phyloP scores from a whole-genome alignment of 2,888 invertebrate species.

The Hirtodrosophila duncani region DNA sequence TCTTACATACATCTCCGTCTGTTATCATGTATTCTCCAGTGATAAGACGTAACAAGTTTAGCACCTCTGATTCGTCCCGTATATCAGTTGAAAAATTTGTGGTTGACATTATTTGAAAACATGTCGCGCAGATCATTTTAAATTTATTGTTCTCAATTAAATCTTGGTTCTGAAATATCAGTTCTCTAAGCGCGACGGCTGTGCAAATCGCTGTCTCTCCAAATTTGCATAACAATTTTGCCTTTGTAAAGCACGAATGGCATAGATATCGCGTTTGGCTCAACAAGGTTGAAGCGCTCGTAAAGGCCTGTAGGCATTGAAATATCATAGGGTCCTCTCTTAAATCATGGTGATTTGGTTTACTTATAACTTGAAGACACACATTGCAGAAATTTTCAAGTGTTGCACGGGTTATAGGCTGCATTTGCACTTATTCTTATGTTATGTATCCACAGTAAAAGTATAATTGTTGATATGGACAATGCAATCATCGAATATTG shows the following conservation, averaged over 20 bases:
- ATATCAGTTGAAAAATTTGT: not conserved
- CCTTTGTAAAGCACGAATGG: constrained; percentile 22
- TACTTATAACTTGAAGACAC: constrained; percentile 27
- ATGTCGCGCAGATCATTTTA: constrained; percentile 24
- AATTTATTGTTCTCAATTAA: constrained; percentile 1
- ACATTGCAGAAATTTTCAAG: constrained; percentile 26
- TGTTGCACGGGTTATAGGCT: constrained; percentile 33
- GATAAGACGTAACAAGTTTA: constrained; percentile 16
- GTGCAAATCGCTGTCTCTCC: constrained; percentile 29
- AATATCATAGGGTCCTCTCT: constrained; percentile 6
- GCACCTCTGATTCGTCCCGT: not conserved
- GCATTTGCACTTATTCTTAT: constrained; percentile 2
- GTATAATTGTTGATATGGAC: constrained; percentile 26
- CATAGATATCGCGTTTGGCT: too few species aligned
- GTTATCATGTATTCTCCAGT: constrained; percentile 4
- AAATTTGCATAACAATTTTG: constrained; percentile 28
- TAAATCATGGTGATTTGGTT: constrained; percentile 9
- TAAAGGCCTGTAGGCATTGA: too few species aligned
- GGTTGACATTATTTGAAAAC: constrained; percentile 16
- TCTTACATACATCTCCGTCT: constrained; percentile 12
- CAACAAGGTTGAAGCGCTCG: too few species aligned
- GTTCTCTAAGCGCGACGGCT: constrained; percentile 17
- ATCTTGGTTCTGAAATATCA: constrained; percentile 1
- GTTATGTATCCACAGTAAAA: constrained; percentile 22
- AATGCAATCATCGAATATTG: too few species aligned